Evolutionary conservation across 2,797 vertebrate species (phyloP).

Genomic region (Sebastes vulpes): DNA sequence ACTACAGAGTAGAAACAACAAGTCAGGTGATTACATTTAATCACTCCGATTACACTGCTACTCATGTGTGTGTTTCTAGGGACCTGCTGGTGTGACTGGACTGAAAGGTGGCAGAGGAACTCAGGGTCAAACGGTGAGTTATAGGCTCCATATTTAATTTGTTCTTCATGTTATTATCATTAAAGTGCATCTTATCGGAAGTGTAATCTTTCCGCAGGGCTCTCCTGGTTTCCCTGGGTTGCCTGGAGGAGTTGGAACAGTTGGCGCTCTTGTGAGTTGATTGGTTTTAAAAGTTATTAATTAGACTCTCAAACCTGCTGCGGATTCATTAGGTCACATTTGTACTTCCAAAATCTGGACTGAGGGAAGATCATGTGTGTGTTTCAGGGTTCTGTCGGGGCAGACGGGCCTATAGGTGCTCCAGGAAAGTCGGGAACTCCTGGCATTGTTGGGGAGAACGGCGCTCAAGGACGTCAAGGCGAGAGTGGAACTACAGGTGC

Average conservation of each 20-base stretch:
- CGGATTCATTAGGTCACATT: background rate
- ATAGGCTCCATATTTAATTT: background rate
- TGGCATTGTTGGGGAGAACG: constrained; percentile 92
- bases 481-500: constrained; percentile 90
- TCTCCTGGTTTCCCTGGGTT: constrained; percentile 96
- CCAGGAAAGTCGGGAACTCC: constrained; percentile 93
- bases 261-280: constrained; percentile 90
- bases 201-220: constrained; percentile 82
- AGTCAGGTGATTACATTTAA: background rate
- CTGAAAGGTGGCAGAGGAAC: constrained; percentile 96
- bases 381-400: constrained; percentile 90
- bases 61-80: constrained; percentile 78
- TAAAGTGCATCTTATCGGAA: background rate
- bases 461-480: constrained; percentile 89
- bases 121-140: constrained; percentile 93
- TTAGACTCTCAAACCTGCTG: background rate
- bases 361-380: background rate
- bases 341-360: background rate
- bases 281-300: background rate
- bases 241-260: constrained; percentile 92
- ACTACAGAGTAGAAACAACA: background rate
- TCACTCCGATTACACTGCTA: background rate
- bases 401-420: constrained; percentile 90
- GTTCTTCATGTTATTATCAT: background rate
- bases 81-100: constrained; percentile 92